Evolutionary conservation across 2,888 invertebrate species (phyloP).

Genomic region (Homarus gammarus): DNA sequence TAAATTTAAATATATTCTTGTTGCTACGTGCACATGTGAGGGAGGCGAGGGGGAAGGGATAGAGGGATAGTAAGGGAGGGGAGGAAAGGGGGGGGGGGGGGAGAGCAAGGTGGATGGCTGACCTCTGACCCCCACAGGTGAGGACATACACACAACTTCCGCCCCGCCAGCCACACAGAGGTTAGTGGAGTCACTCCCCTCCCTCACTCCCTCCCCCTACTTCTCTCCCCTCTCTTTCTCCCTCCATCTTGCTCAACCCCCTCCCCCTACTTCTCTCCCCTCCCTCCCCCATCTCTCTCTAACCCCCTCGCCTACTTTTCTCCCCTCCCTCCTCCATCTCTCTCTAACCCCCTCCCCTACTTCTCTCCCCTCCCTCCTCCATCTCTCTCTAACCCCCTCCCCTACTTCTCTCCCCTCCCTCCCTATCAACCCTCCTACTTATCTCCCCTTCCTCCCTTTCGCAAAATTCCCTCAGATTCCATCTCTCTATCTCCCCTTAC

Average conservation of each 20-base stretch:
- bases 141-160: neutral
- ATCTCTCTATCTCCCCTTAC: no score
- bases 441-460: neutral
- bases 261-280: no score
- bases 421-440: neutral
- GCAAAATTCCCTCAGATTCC: no score
- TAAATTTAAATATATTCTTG: no score
- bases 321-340: no score
- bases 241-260: no score
- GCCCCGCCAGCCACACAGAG: neutral
- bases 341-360: no score
- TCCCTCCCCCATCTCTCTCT: no score
- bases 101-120: slow-evolving; percentile 5
- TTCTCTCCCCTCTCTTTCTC: neutral
- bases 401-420: neutral
- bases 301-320: no score
- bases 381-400: no score
- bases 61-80: neutral
- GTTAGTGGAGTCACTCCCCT: neutral
- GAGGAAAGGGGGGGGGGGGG: neutral
- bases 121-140: neutral
- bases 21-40: no score
- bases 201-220: neutral
- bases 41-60: no score
- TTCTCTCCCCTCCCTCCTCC: neutral